These are phyloP conservation scores for Plecotus auritus DNA, from an alignment of 2,113 vertebrate genomes.

Conservation along the genomic window DNA sequence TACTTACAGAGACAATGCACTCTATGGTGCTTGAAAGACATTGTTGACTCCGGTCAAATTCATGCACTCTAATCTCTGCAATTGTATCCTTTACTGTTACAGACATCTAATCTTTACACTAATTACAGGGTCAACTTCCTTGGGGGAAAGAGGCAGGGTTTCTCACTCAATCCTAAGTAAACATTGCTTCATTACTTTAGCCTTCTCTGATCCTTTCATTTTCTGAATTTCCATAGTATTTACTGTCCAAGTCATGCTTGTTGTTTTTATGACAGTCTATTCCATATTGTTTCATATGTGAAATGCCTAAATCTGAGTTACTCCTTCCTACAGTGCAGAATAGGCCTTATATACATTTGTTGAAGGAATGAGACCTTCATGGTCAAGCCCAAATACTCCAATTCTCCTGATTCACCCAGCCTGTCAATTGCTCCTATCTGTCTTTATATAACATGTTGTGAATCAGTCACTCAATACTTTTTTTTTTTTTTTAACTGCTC, in stretches of 20 bases:
- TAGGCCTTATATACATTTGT: background rate
- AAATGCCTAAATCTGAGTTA: background rate
- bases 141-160: rapidly evolving
- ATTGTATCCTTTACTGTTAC: background rate
- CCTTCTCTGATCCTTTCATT: background rate
- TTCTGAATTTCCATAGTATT: background rate
- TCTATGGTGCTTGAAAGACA: background rate
- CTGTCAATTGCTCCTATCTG: background rate
- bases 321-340: background rate
- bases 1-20: background rate
- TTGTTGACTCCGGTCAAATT: background rate
- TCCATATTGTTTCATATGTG: background rate
- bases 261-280: background rate
- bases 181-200: background rate
- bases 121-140: background rate
- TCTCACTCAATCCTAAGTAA: background rate
- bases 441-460: background rate
- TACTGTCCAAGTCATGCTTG: background rate
- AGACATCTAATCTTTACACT: background rate
- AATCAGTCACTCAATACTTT: background rate
- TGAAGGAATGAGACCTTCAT: background rate
- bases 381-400: background rate
- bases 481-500: background rate
- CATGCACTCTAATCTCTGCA: background rate
- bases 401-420: background rate